These are phyloP conservation scores for Hydrotaea cyrtoneurina DNA, from an alignment of 2,888 invertebrate species.

Conservation along the genomic window DNA sequence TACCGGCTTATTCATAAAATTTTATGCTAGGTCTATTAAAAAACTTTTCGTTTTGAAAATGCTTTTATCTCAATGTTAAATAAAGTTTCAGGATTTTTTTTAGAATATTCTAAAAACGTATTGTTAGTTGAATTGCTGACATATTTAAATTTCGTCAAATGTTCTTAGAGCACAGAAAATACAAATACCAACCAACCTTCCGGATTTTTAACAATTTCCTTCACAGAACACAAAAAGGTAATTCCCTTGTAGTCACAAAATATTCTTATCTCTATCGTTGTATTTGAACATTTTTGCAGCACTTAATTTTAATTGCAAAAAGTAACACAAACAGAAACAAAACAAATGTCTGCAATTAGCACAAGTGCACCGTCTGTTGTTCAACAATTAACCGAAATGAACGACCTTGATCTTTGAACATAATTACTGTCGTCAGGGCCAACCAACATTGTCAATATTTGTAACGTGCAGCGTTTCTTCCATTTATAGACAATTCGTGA, in stretches of 20 bases:
- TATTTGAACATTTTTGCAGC: neutral
- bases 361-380: neutral
- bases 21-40: too few species aligned
- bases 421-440: neutral
- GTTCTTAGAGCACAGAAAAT: too few species aligned
- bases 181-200: too few species aligned
- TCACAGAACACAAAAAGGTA: neutral
- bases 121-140: too few species aligned
- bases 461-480: neutral
- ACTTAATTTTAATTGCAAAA: neutral
- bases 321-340: neutral
- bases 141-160: too few species aligned
- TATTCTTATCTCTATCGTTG: neutral
- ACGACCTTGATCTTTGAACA: neutral
- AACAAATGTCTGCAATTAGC: neutral
- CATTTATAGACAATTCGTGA: neutral
- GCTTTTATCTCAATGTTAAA: too few species aligned
- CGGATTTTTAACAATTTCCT: too few species aligned
- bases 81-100: too few species aligned
- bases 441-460: slow-evolving; percentile 9
- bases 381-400: neutral
- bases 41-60: too few species aligned
- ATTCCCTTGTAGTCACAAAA: neutral
- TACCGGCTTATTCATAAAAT: too few species aligned
- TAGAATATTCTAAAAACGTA: too few species aligned